A percentile compares a stretch with the other conserved stretches of the same genome.
Evolutionary conservation across 1,140 invertebrate genomes (phyloP).

Genomic region (Chironomus striatipennis): DNA sequence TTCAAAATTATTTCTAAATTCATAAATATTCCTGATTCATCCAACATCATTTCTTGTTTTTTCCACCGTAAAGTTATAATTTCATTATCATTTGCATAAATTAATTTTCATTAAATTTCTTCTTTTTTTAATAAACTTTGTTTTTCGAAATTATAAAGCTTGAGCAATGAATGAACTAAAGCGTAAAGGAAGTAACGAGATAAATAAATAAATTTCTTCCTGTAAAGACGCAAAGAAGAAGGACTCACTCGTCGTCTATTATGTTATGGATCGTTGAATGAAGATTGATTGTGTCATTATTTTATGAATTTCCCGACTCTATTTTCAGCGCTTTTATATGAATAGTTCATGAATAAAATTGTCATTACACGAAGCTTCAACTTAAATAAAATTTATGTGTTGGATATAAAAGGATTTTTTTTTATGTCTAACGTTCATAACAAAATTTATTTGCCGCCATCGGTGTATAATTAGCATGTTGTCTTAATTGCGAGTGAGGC

Average conservation of each 20-base stretch:
- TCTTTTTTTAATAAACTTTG: not conserved
- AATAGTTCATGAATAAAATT: not conserved
- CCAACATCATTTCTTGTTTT: too few relatives aligned
- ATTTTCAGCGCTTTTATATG: not conserved
- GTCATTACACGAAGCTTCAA: not conserved
- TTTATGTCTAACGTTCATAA: not conserved
- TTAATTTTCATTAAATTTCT: conserved; percentile 9
- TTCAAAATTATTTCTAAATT: too few relatives aligned
- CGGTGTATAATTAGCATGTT: conserved; percentile 1
- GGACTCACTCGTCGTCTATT: not conserved
- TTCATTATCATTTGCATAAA: conserved; percentile 8
- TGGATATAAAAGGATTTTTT: not conserved
- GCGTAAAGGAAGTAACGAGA: too few relatives aligned
- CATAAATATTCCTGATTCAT: too few relatives aligned
- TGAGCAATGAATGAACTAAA: too few relatives aligned
- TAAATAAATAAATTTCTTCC: too few relatives aligned
- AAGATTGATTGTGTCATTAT: conserved; percentile 1
- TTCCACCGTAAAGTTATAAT: not conserved
- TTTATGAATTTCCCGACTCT: not conserved
- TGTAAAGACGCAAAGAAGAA: too few relatives aligned
- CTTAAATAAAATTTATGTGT: too few relatives aligned
- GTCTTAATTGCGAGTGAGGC: not conserved
- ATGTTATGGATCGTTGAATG: not conserved
- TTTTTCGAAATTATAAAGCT: too few relatives aligned
- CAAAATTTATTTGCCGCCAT: not conserved